A percentile compares a stretch with the other conserved stretches of the same genome.
Conservation (phyloP, 1,140 invertebrate genomes). For the Fopius arisanus region DNA sequence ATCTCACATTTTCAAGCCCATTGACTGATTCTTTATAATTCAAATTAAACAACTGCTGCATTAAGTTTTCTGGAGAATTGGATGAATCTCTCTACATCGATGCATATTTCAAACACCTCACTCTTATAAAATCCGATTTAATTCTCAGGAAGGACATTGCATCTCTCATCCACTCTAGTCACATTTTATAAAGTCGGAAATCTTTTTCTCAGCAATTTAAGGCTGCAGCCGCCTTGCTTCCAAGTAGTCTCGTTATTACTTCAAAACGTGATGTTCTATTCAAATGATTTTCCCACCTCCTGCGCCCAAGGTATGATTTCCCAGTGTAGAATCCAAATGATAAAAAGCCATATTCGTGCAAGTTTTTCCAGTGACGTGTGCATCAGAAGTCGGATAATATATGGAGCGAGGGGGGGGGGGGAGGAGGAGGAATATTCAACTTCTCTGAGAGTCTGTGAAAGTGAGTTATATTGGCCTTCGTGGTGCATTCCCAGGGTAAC, state of each 20-base stretch:
- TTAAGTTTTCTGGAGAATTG: too few species aligned
- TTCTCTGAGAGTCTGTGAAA: neutral
- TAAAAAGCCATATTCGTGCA: neutral
- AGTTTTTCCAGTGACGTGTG: conserved; percentile 1
- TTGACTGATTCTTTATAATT: too few species aligned
- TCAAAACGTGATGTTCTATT: conserved; percentile 17
- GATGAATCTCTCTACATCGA: neutral
- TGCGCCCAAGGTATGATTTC: neutral
- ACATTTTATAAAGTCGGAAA: neutral
- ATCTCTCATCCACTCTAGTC: conserved; percentile 8
- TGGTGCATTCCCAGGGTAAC: neutral
- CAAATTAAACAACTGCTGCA: too few species aligned
- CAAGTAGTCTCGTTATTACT: conserved; percentile 29
- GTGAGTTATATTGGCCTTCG: conserved; percentile 12
- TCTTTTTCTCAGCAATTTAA: conserved; percentile 22
- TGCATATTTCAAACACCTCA: neutral
- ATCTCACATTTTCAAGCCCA: too few species aligned
- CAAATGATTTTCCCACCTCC: neutral
- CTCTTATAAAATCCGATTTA: neutral
- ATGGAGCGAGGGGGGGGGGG: neutral
- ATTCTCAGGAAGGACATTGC: neutral
- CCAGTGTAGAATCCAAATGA: neutral
- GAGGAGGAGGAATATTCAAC: neutral
- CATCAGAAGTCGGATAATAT: neutral
- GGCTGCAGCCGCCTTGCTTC: neutral